Percentiles rank a stretch among this genome's conserved stretches.
phyloP scores from a whole-genome alignment of 2,888 invertebrate species.

The Tinea trinotella region DNA sequence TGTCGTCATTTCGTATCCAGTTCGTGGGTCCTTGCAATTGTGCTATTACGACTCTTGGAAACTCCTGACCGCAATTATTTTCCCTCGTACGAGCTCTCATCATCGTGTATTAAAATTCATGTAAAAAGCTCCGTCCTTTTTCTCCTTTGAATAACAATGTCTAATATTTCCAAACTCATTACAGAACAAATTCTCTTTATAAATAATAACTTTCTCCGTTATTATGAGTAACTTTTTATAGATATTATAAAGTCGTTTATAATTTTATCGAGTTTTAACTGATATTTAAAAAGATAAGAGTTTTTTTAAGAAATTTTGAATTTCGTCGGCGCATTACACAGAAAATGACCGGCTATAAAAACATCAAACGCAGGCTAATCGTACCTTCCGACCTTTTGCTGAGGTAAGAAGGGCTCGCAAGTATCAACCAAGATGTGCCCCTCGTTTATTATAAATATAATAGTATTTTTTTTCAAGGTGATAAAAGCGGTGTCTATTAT shows the following conservation, averaged over 20 bases:
- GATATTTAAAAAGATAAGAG: background rate
- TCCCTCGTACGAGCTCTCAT: conserved; percentile 38
- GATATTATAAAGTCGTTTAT: no score
- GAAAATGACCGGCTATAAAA: conserved; percentile 64
- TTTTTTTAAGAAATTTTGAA: conserved; percentile 52
- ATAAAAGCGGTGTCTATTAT: background rate
- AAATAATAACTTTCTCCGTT: no score
- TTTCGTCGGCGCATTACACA: conserved; percentile 60
- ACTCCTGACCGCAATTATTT: conserved; percentile 39
- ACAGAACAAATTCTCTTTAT: no score
- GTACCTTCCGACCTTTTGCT: conserved; percentile 64
- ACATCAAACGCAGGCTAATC: conserved; percentile 68
- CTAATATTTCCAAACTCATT: conserved; percentile 7
- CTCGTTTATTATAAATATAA: conserved; percentile 2
- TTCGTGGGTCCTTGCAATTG: no score
- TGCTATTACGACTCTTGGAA: background rate
- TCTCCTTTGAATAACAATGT: conserved; percentile 6
- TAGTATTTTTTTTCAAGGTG: background rate
- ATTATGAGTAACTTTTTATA: no score
- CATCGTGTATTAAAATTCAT: conserved; percentile 57
- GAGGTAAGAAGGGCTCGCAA: conserved; percentile 40
- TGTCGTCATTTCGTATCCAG: no score
- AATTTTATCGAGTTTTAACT: background rate
- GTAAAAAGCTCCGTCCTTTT: conserved; percentile 31
- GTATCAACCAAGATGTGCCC: conserved; percentile 28